Evolutionary conservation across 1,140 invertebrate species (phyloP).

Genomic region (Babylonia areolata): DNA sequence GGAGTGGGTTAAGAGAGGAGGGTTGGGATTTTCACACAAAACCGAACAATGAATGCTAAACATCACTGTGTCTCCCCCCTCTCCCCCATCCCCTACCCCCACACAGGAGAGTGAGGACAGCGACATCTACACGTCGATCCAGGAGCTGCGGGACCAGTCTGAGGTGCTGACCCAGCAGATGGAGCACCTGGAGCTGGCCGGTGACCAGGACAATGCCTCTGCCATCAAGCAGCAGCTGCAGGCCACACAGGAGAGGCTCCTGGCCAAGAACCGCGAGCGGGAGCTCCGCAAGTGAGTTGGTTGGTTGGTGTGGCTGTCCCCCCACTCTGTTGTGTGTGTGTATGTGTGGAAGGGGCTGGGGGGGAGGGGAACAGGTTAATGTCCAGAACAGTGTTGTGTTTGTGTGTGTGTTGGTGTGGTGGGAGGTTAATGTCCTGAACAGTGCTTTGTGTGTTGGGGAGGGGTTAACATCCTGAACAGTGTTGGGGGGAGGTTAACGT

Average conservation of each 20-base stretch:
- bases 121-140: constrained; percentile 71
- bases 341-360: neutral
- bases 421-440: too few species aligned
- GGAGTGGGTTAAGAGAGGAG: too few species aligned
- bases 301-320: too few species aligned
- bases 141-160: constrained; percentile 70
- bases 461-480: too few species aligned
- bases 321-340: neutral
- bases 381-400: neutral
- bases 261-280: constrained; percentile 69
- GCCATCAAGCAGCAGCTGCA: constrained; percentile 56
- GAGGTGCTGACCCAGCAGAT: constrained; percentile 65
- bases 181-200: constrained; percentile 55
- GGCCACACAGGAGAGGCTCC: constrained; percentile 62
- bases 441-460: too few species aligned
- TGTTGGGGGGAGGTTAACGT: too few species aligned
- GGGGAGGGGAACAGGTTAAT: neutral
- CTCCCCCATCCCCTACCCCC: neutral
- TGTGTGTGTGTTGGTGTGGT: too few species aligned
- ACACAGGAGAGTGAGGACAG: constrained; percentile 69
- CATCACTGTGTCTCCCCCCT: neutral
- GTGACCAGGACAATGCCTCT: constrained; percentile 50
- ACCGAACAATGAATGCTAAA: too few species aligned
- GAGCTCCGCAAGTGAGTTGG: constrained; percentile 62
- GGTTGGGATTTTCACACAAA: too few species aligned